Evolutionary conservation across 2,113 vertebrate species (phyloP), one percentile per base, ranked within the genome.

Genomic region (Oryzias melastigma): DNA sequence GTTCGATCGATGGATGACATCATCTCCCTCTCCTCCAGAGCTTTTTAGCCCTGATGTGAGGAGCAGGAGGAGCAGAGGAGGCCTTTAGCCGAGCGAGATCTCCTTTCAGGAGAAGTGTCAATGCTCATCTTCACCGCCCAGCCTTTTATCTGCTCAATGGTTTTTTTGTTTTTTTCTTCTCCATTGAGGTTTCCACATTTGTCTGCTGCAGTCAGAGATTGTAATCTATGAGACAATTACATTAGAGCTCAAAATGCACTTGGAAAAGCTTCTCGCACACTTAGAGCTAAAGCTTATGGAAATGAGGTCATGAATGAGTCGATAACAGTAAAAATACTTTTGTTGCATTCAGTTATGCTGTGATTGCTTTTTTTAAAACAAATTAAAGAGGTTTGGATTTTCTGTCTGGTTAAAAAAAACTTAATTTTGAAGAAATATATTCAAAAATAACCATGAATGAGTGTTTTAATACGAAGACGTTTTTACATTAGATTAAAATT

Each of bases 1-100:
- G 58, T 52, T 67, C 52, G 55, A 90, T 88, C 53, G 81, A 87
- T 88, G 68, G 50, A 78, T 89, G 85, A 90, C 87, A 87, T 90
- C 88, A 90, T 61, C 71, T 70, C 35, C 49, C 35, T 47, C 25
- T 41, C 46, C 43, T 52, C 66, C 48, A 50, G 62, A 61, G 24
- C 47, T 17, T 46, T 43, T 50, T 40, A 50, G 47, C 61, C 62
- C 58, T 6, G 16, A 62, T 10, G 14, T 59, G 54, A 55, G 42
- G 55, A 40, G 56, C 47, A 50, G 54, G 56, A 80, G 65, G 15
- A 40, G 61, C 7, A 7, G 17, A 63, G 54, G 56, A 52, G 60
- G 68, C 74, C 77, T 81, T 75, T 62, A 75, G 68, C 45, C 40
- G 16, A 12, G 27, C 65, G 54, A 61, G 70, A 87, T 89, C 79